phyloP scores from a whole-genome alignment of 2,888 invertebrate genomes.

The Polydrusus cervinus region DNA sequence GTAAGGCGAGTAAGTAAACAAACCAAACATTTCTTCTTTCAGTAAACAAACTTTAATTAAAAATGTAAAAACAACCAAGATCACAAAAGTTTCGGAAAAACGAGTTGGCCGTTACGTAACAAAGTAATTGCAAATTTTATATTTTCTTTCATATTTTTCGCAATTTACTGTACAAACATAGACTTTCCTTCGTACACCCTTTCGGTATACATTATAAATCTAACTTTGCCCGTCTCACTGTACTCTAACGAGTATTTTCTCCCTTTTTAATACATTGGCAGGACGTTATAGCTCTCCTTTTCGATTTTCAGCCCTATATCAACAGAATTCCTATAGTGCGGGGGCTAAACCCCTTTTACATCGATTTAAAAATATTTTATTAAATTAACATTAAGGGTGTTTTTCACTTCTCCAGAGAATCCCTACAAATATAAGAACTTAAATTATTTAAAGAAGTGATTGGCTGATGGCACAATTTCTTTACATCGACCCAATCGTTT shows the following conservation, averaged over 20 bases:
- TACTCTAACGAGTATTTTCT: conserved; percentile 59
- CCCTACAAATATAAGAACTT: too few relatives aligned
- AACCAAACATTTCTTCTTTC: conserved; percentile 7
- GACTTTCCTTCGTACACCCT: conserved; percentile 60
- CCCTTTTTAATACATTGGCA: conserved; percentile 58
- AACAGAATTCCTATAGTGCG: conserved; percentile 34
- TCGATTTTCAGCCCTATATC: conserved; percentile 61
- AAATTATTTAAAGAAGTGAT: too few relatives aligned
- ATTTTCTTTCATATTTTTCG: conserved; percentile 57
- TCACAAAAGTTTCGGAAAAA: conserved; percentile 25
- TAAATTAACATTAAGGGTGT: too few relatives aligned
- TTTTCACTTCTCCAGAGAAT: too few relatives aligned
- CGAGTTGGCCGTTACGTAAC: conserved; percentile 17
- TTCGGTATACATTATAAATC: conserved; percentile 62
- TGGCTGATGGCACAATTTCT: too few relatives aligned
- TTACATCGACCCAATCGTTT: too few relatives aligned
- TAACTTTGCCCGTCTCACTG: conserved; percentile 62
- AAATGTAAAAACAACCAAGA: conserved; percentile 29
- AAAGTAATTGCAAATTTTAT: conserved; percentile 43
- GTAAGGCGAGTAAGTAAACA: background rate
- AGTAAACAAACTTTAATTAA: conserved; percentile 35
- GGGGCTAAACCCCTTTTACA: background rate
- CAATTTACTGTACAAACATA: conserved; percentile 58
- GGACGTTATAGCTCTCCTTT: conserved; percentile 54
- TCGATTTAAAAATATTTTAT: too few relatives aligned